Base-by-base conservation (phyloP, 2,888 invertebrate species). In the Acronicta alni region DNA sequence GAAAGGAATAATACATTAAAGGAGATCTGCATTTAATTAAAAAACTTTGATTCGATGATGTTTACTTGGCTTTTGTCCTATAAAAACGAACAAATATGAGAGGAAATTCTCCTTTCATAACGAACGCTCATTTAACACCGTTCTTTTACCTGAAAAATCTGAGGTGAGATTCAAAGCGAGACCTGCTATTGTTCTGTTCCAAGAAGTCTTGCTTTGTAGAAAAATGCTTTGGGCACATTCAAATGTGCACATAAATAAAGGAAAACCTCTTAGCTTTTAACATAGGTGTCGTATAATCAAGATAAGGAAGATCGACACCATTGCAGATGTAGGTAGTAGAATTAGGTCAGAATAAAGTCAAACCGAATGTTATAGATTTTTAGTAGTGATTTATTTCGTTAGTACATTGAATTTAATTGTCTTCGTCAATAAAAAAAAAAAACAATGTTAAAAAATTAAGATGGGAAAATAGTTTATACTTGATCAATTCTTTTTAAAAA, bases 231-330 rank as follows among this genome's bases (percentile, higher is more conserved):
- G 30, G 30, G 12, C 2, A 12, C 12, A 30, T 12, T 30, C 12
- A 30, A 30, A 51, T 46, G 42, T 43, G 18, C 32, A 32, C 41
- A 30, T 52, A 58, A 49, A 59, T 52, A 71, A 53, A 53, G 57
- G 17, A 56, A 32, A 32, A 48, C n/a, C 20, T 47, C 49, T 62
- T 46, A 41, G 38, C 56, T 47, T 53, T 62, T 46, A 41, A 38
- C 56, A 52, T 62, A 14, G 12, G 30, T 41, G 30, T 62, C 37
- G n/a, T 45, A 48, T 59, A 59, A 72, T 72, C 72, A 58, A 61
- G 60, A 57, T 56, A 47, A 42, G 20, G 17, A 51, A 62, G 44
- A 66, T 71, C 54, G 35, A 60, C 60, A 69, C n/a, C 6, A 20
- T 39, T 56, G 45, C 48, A 56, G 54, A 57, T 26, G 23, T 54